Conservation (phyloP, 2,888 invertebrate species). For the Pandemis corylana region DNA sequence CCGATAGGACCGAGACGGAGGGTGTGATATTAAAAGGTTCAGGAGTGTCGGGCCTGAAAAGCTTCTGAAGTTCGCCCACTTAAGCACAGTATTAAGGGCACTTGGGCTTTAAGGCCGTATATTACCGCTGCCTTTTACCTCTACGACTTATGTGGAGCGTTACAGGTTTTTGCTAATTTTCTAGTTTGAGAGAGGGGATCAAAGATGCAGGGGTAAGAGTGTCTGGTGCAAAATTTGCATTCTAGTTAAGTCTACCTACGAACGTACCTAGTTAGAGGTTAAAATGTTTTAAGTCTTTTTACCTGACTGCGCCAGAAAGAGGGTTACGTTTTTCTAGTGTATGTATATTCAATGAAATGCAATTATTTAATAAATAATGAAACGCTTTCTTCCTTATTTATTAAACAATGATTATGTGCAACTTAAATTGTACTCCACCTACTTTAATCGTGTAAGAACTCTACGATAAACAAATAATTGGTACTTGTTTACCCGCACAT, state of each 20-base stretch:
- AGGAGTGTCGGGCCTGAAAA: constrained; percentile 82
- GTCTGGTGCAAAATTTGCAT: constrained; percentile 1
- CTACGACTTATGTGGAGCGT: constrained; percentile 46
- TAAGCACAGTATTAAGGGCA: constrained; percentile 83
- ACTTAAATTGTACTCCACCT: no score
- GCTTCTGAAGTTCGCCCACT: constrained; percentile 81
- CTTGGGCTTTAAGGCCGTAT: constrained; percentile 78
- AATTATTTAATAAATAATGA: no score
- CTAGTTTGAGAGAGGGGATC: constrained; percentile 21
- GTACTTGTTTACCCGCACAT: no score
- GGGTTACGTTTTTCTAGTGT: no score
- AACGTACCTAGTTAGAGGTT: no score
- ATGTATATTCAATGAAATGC: no score
- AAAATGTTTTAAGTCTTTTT: neutral
- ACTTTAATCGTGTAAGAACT: no score
- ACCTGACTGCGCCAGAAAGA: no score
- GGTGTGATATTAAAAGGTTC: constrained; percentile 83
- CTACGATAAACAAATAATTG: no score
- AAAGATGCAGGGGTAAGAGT: constrained; percentile 3
- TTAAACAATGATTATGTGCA: no score
- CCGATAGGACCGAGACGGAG: constrained; percentile 68
- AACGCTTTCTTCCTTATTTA: no score
- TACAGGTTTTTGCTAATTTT: constrained; percentile 39
- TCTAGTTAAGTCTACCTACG: neutral
- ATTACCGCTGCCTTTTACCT: constrained; percentile 70